Percentiles rank a stretch among this genome's conserved stretches.
Evolutionary conservation across 2,113 vertebrate genomes (phyloP).

Genomic region (Guaruba guarouba): DNA sequence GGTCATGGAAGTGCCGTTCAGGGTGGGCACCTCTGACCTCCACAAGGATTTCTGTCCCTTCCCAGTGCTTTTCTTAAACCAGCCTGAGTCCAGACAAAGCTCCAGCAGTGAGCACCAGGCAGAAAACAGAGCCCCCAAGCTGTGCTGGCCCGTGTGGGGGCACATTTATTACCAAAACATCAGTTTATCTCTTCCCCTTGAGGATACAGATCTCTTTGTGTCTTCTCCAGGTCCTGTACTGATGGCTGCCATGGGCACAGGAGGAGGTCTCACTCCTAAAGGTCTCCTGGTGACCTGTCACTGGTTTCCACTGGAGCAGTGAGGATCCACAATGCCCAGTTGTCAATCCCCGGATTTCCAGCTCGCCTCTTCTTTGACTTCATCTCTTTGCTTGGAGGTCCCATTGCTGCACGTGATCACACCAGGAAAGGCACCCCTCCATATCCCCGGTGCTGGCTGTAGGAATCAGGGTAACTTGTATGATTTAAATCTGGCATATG

Average conservation of each 20-base stretch:
- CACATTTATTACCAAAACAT: not conserved
- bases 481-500: not conserved
- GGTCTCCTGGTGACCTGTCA: not conserved
- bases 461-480: not conserved
- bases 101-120: not conserved
- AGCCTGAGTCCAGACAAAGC: rapidly evolving
- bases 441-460: not conserved
- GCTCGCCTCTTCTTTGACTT: not conserved
- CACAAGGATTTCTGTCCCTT: not conserved
- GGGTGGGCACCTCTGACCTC: not conserved
- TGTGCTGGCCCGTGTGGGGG: not conserved
- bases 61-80: not conserved
- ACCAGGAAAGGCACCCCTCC: not conserved
- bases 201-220: not conserved
- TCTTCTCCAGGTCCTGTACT: not conserved
- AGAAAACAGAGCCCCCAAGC: not conserved
- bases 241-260: not conserved
- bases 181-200: not conserved
- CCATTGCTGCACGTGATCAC: rapidly evolving
- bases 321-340: not conserved
- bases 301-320: not conserved
- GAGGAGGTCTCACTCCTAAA: not conserved
- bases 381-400: not conserved
- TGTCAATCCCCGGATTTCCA: not conserved
- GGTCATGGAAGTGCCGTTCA: not conserved